Evolutionary conservation across 2,888 invertebrate species (phyloP), one percentile per base, ranked within the genome.

Genomic region (Epinotia demarniana): DNA sequence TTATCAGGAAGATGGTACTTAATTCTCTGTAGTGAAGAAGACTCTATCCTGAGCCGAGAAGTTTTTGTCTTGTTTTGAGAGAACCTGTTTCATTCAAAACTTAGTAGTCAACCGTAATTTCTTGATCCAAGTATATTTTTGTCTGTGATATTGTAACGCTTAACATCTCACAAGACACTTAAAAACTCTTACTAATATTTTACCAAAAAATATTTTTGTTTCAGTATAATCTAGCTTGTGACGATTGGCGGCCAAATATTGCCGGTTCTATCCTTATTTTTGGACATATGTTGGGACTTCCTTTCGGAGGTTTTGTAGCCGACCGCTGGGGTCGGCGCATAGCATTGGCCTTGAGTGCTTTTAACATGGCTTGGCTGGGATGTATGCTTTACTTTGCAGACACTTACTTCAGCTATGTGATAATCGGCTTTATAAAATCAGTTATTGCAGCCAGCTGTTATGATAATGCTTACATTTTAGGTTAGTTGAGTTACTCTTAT

Each of bases 321-420:
- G 75, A 75, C 53, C 61, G 71, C n/a, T 70, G 66, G 64, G 75
- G 75, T 11, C 64, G 75, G 3, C 64, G 70, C 2, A 16, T 64
- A 1, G 63, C 69, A 5, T 46, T 70, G 6, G 0, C 74, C 3
- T 18, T 64, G 3, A 63, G 27, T 19, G 53, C 53, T 2, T 64
- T 70, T 60, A 61, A 60, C 23, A 9, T 60, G 9, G 75, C 66
- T 3, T 75, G 70, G 60, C 33, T 70, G 9, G 63, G 63, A 3
- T 19, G 27, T 9, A n/a, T 53, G 13, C 49, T 33, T 3, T 73
- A 49, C 33, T 16, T 49, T 18, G 46, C 73, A 11, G 19, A n/a
- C 19, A 60, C 66, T 9, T 73, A 73, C 11, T 13, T 9, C 16
- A 73, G 60, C 11, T 73, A 58, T 13, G 46, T 60, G 0, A 13